Percentiles rank a stretch among this genome's conserved stretches.
These are phyloP conservation scores for Eristalis intricaria DNA, from an alignment of 2,888 invertebrate genomes.

Conservation along the genomic window DNA sequence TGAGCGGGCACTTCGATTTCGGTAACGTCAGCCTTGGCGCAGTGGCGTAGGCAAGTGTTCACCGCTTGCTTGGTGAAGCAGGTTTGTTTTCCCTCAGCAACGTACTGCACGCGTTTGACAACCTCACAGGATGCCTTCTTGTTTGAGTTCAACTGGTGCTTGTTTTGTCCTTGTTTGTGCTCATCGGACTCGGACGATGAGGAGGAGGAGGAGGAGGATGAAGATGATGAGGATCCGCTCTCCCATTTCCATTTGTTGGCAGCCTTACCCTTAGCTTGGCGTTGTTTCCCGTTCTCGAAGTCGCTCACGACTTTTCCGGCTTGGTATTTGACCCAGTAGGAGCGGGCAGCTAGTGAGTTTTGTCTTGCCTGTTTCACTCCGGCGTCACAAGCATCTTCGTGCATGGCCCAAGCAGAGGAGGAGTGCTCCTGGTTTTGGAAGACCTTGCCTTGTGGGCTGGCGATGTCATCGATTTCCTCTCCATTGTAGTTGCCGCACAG, in stretches of 20 bases:
- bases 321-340: conserved; percentile 76
- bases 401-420: conserved; percentile 84
- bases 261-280: conserved; percentile 44
- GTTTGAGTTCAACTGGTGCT: conserved; percentile 17
- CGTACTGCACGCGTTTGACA: conserved; percentile 82
- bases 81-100: conserved; percentile 82
- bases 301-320: conserved; percentile 81
- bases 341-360: conserved; percentile 81
- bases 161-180: conserved; percentile 2
- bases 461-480: conserved; percentile 84
- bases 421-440: conserved; percentile 83
- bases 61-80: conserved; percentile 85
- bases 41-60: conserved; percentile 83
- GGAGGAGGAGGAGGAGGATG: conserved; percentile 47
- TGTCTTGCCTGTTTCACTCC: conserved; percentile 81
- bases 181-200: conserved; percentile 56
- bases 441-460: conserved; percentile 83
- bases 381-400: conserved; percentile 81
- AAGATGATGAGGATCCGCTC: conserved; percentile 55
- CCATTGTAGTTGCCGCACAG: conserved; percentile 86
- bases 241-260: conserved; percentile 53
- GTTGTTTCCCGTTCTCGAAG: conserved; percentile 75
- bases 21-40: conserved; percentile 79
- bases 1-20: conserved; percentile 79
- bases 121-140: conserved; percentile 72